These are phyloP conservation scores for Elephas maximus DNA, from an alignment of 2,113 vertebrate genomes.

Conservation along the genomic window DNA sequence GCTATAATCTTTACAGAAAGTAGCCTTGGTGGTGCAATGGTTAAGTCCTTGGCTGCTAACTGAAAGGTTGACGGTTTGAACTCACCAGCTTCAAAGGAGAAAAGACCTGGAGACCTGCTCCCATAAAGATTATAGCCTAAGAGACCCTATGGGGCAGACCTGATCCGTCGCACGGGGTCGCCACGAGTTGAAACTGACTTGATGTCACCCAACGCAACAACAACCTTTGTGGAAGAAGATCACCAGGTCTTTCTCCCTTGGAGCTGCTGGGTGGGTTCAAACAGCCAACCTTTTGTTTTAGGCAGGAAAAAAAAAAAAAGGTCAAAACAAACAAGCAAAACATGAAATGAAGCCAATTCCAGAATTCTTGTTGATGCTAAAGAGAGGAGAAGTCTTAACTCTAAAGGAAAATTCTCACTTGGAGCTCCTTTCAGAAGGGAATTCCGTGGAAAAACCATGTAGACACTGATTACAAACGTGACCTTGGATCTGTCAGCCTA, in stretches of 20 bases:
- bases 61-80: no score
- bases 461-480: conserved; percentile 26
- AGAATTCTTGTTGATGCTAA: conserved; percentile 20
- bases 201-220: no score
- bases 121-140: no score
- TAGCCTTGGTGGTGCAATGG: neutral
- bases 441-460: neutral
- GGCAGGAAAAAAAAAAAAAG: neutral
- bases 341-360: neutral
- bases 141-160: no score
- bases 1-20: neutral
- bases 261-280: no score
- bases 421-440: conserved; percentile 45
- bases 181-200: no score
- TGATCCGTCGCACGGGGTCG: no score
- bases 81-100: no score
- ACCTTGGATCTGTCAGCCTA: conserved; percentile 59
- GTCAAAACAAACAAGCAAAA: neutral
- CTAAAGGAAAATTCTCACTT: conserved; percentile 22
- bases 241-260: no score
- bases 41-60: neutral
- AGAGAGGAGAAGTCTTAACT: neutral
- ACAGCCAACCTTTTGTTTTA: neutral
- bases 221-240: no score
- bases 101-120: no score